Percentiles rank a stretch among this genome's conserved stretches.
Conservation (phyloP, 2,888 invertebrate genomes). For the Sepiola atlantica region DNA sequence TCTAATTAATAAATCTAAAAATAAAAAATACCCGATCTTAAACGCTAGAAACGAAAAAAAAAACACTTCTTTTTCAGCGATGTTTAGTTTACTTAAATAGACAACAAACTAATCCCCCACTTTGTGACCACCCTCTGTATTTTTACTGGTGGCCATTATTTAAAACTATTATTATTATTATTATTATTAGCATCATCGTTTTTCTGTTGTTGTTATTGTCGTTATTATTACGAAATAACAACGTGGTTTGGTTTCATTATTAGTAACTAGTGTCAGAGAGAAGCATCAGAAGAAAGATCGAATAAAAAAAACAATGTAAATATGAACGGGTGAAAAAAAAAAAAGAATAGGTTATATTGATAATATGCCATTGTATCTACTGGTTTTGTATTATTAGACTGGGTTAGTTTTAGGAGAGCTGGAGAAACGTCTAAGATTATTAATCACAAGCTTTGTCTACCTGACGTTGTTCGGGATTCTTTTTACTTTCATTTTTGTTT, state of each 20-base stretch:
- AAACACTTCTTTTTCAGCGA: neutral
- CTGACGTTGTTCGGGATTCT: no score
- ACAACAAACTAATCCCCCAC: neutral
- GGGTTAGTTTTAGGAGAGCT: no score
- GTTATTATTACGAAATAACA: neutral
- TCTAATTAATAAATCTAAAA: neutral
- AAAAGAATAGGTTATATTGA: no score
- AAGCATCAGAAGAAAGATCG: no score
- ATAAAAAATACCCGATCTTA: neutral
- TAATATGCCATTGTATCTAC: no score
- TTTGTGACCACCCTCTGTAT: constrained; percentile 32
- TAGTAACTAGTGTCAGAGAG: no score
- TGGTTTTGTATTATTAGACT: no score
- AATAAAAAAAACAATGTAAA: no score
- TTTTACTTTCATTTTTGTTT: no score
- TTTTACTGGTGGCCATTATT: constrained; percentile 3
- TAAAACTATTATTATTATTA: neutral
- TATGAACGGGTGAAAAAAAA: no score
- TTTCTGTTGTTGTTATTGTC: neutral
- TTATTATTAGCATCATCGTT: neutral
- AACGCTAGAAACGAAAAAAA: neutral
- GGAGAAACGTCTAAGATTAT: no score
- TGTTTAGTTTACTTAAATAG: neutral
- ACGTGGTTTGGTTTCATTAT: neutral
- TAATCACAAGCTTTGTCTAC: no score